These are phyloP conservation scores for Theretra japonica DNA, from an alignment of 2,888 invertebrate genomes.

Conservation along the genomic window DNA sequence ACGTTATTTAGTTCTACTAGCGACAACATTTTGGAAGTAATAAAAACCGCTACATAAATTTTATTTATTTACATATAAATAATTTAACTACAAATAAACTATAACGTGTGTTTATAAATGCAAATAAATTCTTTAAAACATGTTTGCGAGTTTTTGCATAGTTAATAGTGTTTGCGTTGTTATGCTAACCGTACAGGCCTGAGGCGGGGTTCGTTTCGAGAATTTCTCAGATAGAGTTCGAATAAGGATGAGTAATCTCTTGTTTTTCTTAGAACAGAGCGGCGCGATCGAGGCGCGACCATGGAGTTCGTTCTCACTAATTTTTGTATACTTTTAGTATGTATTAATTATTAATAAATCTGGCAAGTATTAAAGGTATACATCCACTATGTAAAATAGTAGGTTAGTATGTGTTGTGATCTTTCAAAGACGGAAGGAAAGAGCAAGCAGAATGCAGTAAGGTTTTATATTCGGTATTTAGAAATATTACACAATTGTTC, in stretches of 20 bases:
- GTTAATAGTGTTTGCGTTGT: slow-evolving; percentile 34
- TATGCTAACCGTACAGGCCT: slow-evolving; percentile 67
- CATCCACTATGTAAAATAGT: too few species aligned
- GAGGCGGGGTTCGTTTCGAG: slow-evolving; percentile 69
- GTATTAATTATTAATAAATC: background rate
- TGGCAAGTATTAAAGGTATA: too few species aligned
- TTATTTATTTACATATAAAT: background rate
- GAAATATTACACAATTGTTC: too few species aligned
- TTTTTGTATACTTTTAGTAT: slow-evolving; percentile 6
- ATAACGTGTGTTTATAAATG: background rate
- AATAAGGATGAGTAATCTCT: slow-evolving; percentile 81
- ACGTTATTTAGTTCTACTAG: too few species aligned
- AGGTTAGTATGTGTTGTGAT: too few species aligned
- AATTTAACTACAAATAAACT: background rate
- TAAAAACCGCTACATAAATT: background rate
- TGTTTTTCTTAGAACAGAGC: slow-evolving; percentile 78
- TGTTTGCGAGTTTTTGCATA: slow-evolving; percentile 32
- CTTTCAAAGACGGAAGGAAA: too few species aligned
- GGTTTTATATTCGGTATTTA: too few species aligned
- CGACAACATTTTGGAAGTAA: too few species aligned
- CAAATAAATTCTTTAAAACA: slow-evolving; percentile 15
- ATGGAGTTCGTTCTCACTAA: slow-evolving; percentile 56
- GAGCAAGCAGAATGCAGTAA: too few species aligned
- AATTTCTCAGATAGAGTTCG: slow-evolving; percentile 82
- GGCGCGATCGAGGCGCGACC: slow-evolving; percentile 63